These are phyloP conservation scores for Diabrotica virgifera DNA, from an alignment of 1,140 invertebrate genomes.

Conservation along the genomic window DNA sequence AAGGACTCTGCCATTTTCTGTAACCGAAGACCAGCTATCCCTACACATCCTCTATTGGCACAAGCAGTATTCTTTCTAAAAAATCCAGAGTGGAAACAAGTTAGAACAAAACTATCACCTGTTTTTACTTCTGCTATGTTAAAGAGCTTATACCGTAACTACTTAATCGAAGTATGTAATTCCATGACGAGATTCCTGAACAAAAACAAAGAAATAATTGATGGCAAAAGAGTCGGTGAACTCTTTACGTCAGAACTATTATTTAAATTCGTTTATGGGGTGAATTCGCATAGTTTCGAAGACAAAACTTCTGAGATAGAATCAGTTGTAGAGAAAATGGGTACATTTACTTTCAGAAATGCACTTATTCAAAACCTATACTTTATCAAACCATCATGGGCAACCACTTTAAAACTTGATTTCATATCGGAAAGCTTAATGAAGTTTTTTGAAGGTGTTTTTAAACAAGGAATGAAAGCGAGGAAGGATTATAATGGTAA, in stretches of 20 bases:
- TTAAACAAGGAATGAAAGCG: background rate
- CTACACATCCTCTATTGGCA: background rate
- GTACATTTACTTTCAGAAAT: background rate
- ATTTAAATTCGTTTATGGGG: background rate
- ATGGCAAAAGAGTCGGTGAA: conserved; percentile 38
- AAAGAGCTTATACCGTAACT: conserved; percentile 45
- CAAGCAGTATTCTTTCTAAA: background rate
- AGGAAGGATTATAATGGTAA: background rate
- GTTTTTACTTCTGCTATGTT: background rate
- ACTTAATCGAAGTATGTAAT: conserved; percentile 38
- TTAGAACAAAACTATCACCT: background rate
- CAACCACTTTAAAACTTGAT: background rate
- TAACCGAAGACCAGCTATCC: too few species aligned
- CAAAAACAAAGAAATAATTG: conserved; percentile 17
- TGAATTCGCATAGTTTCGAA: background rate
- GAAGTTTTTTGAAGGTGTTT: background rate
- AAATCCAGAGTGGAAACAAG: background rate
- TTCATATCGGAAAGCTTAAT: background rate
- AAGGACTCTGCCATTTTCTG: too few species aligned
- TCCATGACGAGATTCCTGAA: conserved; percentile 26
- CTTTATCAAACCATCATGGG: background rate
- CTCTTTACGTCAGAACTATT: conserved; percentile 51
- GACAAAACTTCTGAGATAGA: background rate
- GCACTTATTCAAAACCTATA: background rate
- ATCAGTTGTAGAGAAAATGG: background rate